These are phyloP conservation scores for Melopsittacus undulatus DNA, from an alignment of 2,797 vertebrate species.

Conservation along the genomic window DNA sequence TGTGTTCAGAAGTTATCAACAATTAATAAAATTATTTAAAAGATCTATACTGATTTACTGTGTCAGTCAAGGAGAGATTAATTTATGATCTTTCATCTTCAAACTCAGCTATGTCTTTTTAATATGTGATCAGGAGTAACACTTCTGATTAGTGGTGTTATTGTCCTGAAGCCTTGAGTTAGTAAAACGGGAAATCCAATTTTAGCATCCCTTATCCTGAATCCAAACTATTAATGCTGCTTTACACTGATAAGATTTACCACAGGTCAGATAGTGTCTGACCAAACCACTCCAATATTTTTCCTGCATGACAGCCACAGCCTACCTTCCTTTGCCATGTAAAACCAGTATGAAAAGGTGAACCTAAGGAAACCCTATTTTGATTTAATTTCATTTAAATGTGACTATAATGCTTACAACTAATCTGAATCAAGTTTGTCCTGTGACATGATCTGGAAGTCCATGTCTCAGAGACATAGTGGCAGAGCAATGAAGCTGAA, in stretches of 20 bases:
- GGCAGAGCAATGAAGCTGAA: neutral
- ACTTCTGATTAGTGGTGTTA: neutral
- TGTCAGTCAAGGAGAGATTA: neutral
- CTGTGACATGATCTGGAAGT: accelerated
- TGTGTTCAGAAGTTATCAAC: neutral
- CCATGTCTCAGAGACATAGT: accelerated
- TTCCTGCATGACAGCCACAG: neutral
- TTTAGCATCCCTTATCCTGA: neutral
- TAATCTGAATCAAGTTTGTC: neutral
- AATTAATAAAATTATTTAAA: neutral
- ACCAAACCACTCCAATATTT: neutral
- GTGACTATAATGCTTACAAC: neutral
- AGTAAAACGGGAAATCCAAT: neutral
- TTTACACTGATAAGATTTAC: neutral
- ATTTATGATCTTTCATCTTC: neutral
- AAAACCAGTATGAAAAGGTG: neutral
- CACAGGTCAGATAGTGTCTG: neutral
- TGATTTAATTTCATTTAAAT: neutral
- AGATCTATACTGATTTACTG: neutral
- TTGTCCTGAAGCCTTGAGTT: neutral
- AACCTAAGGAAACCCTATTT: neutral
- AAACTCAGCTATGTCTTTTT: neutral
- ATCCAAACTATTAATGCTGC: neutral
- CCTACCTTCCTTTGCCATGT: neutral
- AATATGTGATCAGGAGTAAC: neutral